Percentiles rank a stretch among this genome's conserved stretches.
phyloP scores from a whole-genome alignment of 2,113 vertebrate genomes.

The Bubalus kerabau region DNA sequence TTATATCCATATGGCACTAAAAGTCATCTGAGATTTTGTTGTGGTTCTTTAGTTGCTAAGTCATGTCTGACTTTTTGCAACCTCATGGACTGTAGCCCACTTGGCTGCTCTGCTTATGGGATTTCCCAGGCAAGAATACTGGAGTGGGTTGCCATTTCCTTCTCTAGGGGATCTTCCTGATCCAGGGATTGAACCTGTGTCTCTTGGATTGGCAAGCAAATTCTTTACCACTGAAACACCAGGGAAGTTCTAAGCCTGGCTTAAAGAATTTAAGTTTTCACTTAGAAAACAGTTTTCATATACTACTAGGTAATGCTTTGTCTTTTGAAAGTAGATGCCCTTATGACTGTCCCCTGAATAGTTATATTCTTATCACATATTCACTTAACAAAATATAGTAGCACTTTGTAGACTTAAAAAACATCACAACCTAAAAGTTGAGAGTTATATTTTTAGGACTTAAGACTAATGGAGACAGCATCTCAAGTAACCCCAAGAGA shows the following conservation, averaged over 20 bases:
- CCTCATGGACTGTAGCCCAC: background rate
- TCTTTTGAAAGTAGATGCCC: background rate
- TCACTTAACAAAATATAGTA: background rate
- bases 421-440: background rate
- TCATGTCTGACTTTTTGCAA: background rate
- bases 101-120: background rate
- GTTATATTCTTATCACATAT: background rate
- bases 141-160: background rate
- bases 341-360: background rate
- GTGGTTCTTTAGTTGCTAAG: background rate
- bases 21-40: background rate
- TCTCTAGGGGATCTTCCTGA: background rate
- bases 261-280: slow-evolving; percentile 1
- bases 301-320: background rate
- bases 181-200: background rate
- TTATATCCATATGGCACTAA: background rate
- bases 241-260: background rate
- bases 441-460: background rate
- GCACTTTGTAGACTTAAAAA: background rate
- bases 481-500: background rate
- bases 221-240: background rate
- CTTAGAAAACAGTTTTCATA: background rate
- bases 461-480: background rate
- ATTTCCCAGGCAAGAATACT: background rate
- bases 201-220: background rate